Conservation (phyloP, 2,797 vertebrate species). For the Fratercula arctica region DNA sequence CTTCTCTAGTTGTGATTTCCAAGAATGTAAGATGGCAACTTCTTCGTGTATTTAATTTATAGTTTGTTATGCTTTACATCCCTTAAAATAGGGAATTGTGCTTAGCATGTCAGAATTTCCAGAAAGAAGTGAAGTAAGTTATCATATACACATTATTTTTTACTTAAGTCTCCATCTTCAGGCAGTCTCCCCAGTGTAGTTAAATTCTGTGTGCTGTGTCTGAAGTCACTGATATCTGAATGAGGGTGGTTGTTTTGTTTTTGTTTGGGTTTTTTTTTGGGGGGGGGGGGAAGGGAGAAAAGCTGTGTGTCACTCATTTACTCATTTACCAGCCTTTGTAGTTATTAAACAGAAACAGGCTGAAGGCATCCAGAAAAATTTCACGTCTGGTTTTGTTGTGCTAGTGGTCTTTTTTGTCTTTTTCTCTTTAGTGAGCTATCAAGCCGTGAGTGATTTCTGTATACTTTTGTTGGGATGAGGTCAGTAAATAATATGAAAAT, state of each 20-base stretch:
- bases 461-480: conserved; percentile 1
- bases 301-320: conserved; percentile 35
- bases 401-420: background rate
- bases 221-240: background rate
- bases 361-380: background rate
- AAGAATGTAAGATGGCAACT: background rate
- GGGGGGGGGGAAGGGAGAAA: background rate
- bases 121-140: background rate
- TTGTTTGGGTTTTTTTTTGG: background rate
- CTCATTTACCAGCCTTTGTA: conserved; percentile 11
- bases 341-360: background rate
- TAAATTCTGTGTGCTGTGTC: background rate
- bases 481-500: conserved; percentile 35
- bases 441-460: background rate
- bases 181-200: background rate
- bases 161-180: background rate
- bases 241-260: background rate
- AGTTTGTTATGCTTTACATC: background rate
- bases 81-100: background rate
- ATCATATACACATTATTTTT: background rate
- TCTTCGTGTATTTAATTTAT: background rate
- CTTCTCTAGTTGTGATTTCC: background rate
- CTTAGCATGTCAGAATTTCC: background rate
- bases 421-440: background rate
- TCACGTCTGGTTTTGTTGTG: background rate